phyloP scores from a whole-genome alignment of 2,797 vertebrate species.

The Pseudochirops cupreus region DNA sequence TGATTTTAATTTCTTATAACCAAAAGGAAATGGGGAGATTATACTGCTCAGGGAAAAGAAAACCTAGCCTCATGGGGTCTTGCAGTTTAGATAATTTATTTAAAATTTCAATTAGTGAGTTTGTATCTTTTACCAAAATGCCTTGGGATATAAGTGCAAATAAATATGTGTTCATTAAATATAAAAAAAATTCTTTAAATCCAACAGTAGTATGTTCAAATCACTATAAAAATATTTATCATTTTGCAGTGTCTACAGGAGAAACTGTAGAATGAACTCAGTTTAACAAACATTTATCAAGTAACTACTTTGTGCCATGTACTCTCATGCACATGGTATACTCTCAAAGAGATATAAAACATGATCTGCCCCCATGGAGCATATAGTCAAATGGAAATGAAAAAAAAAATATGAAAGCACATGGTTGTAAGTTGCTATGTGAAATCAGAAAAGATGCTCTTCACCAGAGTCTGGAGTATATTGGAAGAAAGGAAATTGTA shows the following conservation, averaged over 20 bases:
- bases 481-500: neutral
- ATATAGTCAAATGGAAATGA: neutral
- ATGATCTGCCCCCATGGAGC: neutral
- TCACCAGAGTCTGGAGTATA: neutral
- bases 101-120: neutral
- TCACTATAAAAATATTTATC: neutral
- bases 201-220: neutral
- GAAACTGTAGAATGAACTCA: neutral
- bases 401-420: neutral
- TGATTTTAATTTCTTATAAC: neutral
- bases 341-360: neutral
- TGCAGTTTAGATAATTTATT: neutral
- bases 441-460: neutral
- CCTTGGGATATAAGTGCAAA: neutral
- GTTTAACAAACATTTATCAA: neutral
- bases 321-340: neutral
- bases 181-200: too few relatives aligned
- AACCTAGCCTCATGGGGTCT: conserved; percentile 9
- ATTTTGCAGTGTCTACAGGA: neutral
- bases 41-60: neutral
- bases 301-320: neutral
- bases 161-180: neutral
- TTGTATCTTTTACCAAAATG: neutral
- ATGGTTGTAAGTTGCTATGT: neutral
- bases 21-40: neutral